Evolutionary conservation across 1,140 invertebrate genomes (phyloP).

Genomic region (Cydia pomonella): DNA sequence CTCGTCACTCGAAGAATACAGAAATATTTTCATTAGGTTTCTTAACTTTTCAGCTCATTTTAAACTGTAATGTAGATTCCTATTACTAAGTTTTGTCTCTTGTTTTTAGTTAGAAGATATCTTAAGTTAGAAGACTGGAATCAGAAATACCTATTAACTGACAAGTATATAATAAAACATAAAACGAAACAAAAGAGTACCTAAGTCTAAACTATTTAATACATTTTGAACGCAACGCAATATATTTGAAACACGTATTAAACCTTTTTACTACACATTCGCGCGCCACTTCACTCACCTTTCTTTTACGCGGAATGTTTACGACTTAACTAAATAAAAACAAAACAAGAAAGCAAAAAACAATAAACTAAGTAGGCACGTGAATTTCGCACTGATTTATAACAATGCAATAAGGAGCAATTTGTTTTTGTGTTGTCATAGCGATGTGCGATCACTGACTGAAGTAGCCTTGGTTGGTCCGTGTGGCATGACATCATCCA

Average conservation of each 20-base stretch:
- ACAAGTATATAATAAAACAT: too few species aligned
- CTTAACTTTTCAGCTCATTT: neutral
- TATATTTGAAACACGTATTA: neutral
- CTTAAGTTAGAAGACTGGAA: too few species aligned
- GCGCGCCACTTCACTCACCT: slow-evolving; percentile 57
- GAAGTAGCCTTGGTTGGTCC: slow-evolving; percentile 39
- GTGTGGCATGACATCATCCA: slow-evolving; percentile 59
- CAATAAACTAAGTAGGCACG: slow-evolving; percentile 57
- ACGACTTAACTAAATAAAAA: slow-evolving; percentile 49
- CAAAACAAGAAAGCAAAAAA: slow-evolving; percentile 39
- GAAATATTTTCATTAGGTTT: neutral
- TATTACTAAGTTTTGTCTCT: neutral
- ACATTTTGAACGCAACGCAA: neutral
- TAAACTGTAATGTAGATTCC: neutral
- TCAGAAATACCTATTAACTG: neutral
- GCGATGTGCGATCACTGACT: slow-evolving; percentile 58
- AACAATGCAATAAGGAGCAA: slow-evolving; percentile 50
- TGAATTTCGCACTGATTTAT: slow-evolving; percentile 62
- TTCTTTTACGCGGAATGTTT: slow-evolving; percentile 75
- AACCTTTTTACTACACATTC: slow-evolving; percentile 29
- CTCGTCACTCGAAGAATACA: neutral
- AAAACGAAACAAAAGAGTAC: too few species aligned
- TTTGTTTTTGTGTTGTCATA: slow-evolving; percentile 65
- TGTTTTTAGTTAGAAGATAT: too few species aligned
- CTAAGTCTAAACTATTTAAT: neutral